Conservation (phyloP, 2,888 invertebrate species). For the Nomada lathburiana region DNA sequence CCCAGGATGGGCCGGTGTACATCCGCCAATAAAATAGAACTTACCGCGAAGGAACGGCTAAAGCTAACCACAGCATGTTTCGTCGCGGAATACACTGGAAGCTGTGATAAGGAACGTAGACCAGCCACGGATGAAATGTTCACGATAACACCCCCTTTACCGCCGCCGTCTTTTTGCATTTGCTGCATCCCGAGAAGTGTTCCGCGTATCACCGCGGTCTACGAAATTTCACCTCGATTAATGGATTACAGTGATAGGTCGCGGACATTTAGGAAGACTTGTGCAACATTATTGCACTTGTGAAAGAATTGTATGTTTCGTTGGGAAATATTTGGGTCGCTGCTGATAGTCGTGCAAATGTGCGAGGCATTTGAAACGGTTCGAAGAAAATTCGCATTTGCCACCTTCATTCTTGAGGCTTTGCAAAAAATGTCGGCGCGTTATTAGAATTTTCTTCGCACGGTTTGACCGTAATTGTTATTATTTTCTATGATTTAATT, state of each 20-base stretch:
- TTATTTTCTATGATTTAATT: background rate
- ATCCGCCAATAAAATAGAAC: constrained; percentile 20
- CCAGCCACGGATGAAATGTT: constrained; percentile 88
- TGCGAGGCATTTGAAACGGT: background rate
- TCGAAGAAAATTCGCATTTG: no score
- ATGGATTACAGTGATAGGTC: background rate
- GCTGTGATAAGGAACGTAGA: constrained; percentile 84
- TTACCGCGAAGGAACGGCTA: constrained; percentile 80
- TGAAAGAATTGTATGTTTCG: no score
- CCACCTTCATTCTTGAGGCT: no score
- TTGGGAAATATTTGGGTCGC: no score
- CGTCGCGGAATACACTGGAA: constrained; percentile 87
- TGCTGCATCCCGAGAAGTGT: constrained; percentile 84
- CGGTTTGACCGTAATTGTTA: no score
- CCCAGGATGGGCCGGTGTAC: background rate
- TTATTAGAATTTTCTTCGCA: no score
- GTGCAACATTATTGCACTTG: no score
- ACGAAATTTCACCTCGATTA: constrained; percentile 34
- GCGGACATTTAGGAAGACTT: background rate
- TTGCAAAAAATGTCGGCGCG: no score
- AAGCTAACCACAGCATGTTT: constrained; percentile 84
- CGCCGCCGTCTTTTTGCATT: constrained; percentile 84
- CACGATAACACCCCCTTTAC: constrained; percentile 87
- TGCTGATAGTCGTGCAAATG: no score
- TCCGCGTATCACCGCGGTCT: constrained; percentile 84